Conservation (phyloP, 2,888 invertebrate genomes). For the Oscheius sp. region DNA sequence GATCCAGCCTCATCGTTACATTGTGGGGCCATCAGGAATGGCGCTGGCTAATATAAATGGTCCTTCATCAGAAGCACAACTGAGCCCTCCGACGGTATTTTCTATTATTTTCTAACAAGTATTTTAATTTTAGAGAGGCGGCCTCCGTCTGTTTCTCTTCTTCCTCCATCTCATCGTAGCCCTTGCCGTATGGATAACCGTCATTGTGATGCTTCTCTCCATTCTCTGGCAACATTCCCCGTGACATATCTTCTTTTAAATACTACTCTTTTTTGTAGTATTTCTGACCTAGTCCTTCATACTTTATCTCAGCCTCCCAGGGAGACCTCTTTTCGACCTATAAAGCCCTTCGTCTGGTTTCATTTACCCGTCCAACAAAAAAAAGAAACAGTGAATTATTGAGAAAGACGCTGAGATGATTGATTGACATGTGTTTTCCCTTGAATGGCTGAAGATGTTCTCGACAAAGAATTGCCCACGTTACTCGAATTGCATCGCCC, state of each 20-base stretch:
- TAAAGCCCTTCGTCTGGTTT: not conserved
- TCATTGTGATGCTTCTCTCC: constrained; percentile 57
- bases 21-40: constrained; percentile 60
- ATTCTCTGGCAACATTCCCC: constrained; percentile 56
- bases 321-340: constrained; percentile 8
- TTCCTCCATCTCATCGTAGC: constrained; percentile 53
- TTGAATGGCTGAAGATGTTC: not conserved
- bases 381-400: not conserved
- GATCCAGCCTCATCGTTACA: constrained; percentile 52
- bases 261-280: constrained; percentile 4
- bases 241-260: constrained; percentile 8
- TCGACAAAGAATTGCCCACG: not conserved
- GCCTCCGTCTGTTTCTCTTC: constrained; percentile 53
- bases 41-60: constrained; percentile 55
- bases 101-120: not conserved
- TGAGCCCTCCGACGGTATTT: constrained; percentile 46
- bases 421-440: not conserved
- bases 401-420: not conserved
- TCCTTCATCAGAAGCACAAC: constrained; percentile 47
- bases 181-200: constrained; percentile 52
- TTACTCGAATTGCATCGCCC: constrained; percentile 6
- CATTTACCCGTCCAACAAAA: not conserved
- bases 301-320: constrained; percentile 23
- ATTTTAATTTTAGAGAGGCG: not conserved
- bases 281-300: constrained; percentile 2